Evolutionary conservation across 1,140 invertebrate genomes (phyloP), one percentile per base, ranked within the genome.

Genomic region (Ephestia elutella): DNA sequence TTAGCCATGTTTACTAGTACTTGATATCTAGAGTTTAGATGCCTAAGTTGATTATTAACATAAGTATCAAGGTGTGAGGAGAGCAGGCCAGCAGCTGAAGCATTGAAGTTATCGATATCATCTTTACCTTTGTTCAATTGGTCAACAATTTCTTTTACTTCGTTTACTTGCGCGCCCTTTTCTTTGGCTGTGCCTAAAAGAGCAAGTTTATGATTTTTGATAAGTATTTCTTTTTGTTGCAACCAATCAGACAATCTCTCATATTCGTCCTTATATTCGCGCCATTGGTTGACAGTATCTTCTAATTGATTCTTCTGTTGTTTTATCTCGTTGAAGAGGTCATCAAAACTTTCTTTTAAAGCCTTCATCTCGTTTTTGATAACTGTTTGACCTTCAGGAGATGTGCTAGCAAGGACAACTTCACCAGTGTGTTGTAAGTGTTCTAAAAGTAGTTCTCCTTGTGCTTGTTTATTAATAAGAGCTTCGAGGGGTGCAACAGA

Each of bases 221-320:
- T 93, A 13, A 97, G 90, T 66, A 97, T 95, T 75, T 98, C 96
- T 74, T 96, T 96, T 76, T 97, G 95, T 82, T 98, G 96, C 44
- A 99, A 81, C 97, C 97, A 98, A 78, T 97, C 96, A 59, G 95
- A 96, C 8, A 97, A 86, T 58, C 94, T 91, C 82, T 98, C 96
- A 79, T 96, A 96, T 84, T 97, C 96, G 73, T 97, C 96, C 82
- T 97, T 97, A 81, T 96, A 97, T 59, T 96, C 95, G 58, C 95
- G 90, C 94, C 96, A 96, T 73, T 96, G 94, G 38, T 92, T 90
- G 55, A 97, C 93, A 10, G 94, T 96, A 13, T 92, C 91, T 86
- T 96, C 95, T 17, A 97, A 78, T 83, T 95, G 92, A 62, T 94
- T 93, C 74, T 97, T 96, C 82, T 97, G 94, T 73, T 95, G 91